Base-by-base conservation (phyloP, 1,140 invertebrate genomes). In the Neodiprion lecontei region DNA sequence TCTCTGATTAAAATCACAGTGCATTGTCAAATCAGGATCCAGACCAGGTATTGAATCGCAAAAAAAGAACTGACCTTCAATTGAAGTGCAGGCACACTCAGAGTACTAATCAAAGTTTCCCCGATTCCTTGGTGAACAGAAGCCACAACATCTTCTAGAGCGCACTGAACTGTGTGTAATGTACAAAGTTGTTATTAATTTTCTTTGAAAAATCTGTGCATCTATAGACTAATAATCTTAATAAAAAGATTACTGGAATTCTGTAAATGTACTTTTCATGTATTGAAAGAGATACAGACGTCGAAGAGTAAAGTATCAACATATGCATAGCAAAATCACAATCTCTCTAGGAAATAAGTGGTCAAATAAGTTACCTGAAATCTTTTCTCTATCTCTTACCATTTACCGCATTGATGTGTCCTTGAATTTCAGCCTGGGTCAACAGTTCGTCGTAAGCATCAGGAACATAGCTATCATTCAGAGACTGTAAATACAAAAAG, bases 391-490 rank as follows among this genome's bases (percentile, higher is more conserved):
- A 40, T 40, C 2, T 79, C 75, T 87, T 83, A 91, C 91, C 90
- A 88, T 95, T 95, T 10, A 93, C 90, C 79, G 90, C 90, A 78
- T 91, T 93, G 68, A 95, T 90, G 78, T 94, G 91, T 28, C 93
- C 93, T 80, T 95, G 94, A 77, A 96, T 93, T 89, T 96, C 94
- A 67, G 91, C 91, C 82, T 93, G 91, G 23, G 93, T 95, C 14
- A 95, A 85, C 67, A 95, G 83, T 82, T 94, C 93, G 88, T 95
- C 94, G 88, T 94, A 95, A 17, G 91, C 91, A 89, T 95, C 94
- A 48, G 92, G 89, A 40, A 94, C 86, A 81, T 93, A 93, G 82
- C 91, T 93, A 69, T 91, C 91, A 85, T 93, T 93, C 23, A 93
- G 83, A 40, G 91, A 94, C 89, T 92, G 81, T 49, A 88, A 83